Percentiles rank a stretch among this genome's conserved stretches.
phyloP scores from a whole-genome alignment of 2,797 vertebrate species.

The Chaetophractus vellerosus region DNA sequence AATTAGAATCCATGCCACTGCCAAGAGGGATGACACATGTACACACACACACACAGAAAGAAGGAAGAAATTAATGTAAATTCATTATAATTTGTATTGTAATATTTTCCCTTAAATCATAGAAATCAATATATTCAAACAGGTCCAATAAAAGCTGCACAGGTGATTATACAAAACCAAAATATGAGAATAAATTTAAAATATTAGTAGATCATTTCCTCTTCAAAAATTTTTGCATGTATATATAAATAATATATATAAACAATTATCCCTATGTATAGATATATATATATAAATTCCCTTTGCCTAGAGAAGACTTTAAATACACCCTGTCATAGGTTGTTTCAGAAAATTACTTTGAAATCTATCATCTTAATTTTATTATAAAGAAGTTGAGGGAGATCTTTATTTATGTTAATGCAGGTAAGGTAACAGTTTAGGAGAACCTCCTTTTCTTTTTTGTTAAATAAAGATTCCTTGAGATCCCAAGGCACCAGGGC shows the following conservation, averaged over 20 bases:
- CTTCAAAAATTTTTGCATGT: background rate
- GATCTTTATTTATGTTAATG: background rate
- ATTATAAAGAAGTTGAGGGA: background rate
- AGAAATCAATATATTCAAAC: background rate
- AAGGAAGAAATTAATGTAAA: background rate
- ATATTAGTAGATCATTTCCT: background rate
- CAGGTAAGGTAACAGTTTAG: background rate
- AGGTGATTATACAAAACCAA: background rate
- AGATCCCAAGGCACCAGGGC: background rate
- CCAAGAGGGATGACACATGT: background rate
- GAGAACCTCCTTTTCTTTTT: background rate
- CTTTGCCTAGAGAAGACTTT: background rate
- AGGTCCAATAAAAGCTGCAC: background rate
- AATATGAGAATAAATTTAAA: background rate
- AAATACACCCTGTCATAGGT: background rate
- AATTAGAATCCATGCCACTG: background rate
- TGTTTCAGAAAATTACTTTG: background rate
- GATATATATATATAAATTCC: background rate
- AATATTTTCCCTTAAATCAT: slow-evolving; percentile 22
- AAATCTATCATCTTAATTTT: background rate
- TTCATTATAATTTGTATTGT: background rate
- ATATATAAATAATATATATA: background rate
- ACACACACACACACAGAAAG: background rate
- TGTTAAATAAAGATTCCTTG: background rate
- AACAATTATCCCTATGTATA: background rate